Base-by-base conservation (phyloP, 2,797 vertebrate species). In the Delichon dasypus region DNA sequence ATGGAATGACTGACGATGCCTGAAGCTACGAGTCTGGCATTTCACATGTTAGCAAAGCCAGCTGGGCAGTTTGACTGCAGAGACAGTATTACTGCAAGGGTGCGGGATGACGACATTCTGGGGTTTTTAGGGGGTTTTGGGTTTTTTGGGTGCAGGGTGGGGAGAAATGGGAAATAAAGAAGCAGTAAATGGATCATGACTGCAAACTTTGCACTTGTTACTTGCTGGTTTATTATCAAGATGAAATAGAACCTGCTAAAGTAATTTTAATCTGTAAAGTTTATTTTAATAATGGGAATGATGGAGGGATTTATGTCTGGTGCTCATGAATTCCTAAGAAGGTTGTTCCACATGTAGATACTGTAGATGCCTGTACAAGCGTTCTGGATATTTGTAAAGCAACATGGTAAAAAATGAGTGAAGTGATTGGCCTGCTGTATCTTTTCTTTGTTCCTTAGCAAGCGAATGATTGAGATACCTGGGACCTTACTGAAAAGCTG, bases 401-500 rank as follows among this genome's bases (percentile, higher is more conserved):
- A 85, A 72, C 87, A 71, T 6, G 94, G 93, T 95, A 88, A 97
- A 96, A 93, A 65, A 76, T 27, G 90, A 62, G 86, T 88, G 92
- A 95, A 75, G 97, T 97, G 97, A 97, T 78, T 87, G 92, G 95
- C 92, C 96, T 98, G 97, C 98, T 98, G 97, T 98, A 96, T 77
- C 94, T 91, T 94, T 93, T 90, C 62, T 89, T 62, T 93, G 90
- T 97, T 97, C 96, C 96, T 96, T 95, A 96, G 98, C 95, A 94
- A 97, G 96, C 96, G 97, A 97, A 67, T 93, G 93, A 97, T 54
- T 95, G 96, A 98, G 94, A 96, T 98, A 97, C 97, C 95, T 98
- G 98, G 98, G 98, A 98, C 97, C 98, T 98, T 98, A 98, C 97
- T 96, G 97, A 98, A 98, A 98, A 98, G 98, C 99, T 98, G 99